Evolutionary conservation across 2,888 invertebrate species (phyloP), one percentile per base, ranked within the genome.

Genomic region (Pediacus dermestoides): DNA sequence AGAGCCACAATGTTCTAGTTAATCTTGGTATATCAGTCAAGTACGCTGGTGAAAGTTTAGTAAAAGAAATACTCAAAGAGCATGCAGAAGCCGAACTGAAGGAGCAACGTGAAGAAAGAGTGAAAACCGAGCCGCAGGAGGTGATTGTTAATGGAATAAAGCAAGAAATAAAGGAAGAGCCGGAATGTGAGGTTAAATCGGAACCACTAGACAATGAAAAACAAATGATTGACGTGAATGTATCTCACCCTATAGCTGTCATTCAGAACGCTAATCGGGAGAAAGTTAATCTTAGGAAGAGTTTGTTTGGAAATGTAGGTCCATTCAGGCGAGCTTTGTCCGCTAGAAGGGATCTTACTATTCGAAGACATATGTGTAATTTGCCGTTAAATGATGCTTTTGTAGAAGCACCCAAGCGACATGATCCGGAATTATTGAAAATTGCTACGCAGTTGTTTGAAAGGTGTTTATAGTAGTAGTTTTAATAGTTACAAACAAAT

Each of bases 21-120:
- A 79, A 88, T 48, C 78, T 91, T 44, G 92, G 92, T 1, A 75
- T 93, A 33, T 90, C 91, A 0, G 46, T 50, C 4, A 76, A 80
- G 47, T 82, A 86, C 72, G 88, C 88, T 10, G 89, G 91, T 1
- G 77, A 77, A 27, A 73, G 76, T 34, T 69, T 82, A 31, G 77
- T 74, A 1, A 68, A 67, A 35, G 64, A 64, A 13, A 56, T 75
- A 3, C 53, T 74, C n/a, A 58, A 54, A 31, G 67, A 67, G 42
- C 67, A 69, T 41, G 55, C 56, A 1, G 51, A 63, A 34, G 64
- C 62, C 2, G 57, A 64, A 42, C 16, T 53, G 3, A 55, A 57
- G 35, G 57, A 57, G 42, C 55, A 55, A 27, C 39, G 34, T 14
- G 53, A 55, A 22, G 26, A 37, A 3, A 39, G 33, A 14, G 25